These are phyloP conservation scores for Fissipunctia ypsillon DNA, from an alignment of 2,888 invertebrate species.

Conservation along the genomic window DNA sequence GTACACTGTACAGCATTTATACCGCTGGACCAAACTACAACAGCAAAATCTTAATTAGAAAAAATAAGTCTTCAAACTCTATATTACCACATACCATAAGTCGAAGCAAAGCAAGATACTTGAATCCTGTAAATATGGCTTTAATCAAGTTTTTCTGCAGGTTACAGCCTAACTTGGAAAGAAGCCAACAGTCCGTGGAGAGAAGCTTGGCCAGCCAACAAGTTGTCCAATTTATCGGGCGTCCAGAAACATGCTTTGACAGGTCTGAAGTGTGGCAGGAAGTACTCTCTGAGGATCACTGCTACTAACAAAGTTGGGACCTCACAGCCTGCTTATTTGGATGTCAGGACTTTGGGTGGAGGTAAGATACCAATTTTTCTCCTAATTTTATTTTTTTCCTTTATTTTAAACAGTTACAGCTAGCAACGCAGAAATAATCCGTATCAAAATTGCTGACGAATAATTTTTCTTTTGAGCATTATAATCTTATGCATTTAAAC, in stretches of 20 bases:
- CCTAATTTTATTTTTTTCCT: not conserved
- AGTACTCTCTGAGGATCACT: slow-evolving; percentile 94
- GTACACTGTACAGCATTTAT: not conserved
- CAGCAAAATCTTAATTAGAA: not conserved
- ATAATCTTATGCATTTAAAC: not conserved
- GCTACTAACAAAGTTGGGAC: slow-evolving; percentile 96
- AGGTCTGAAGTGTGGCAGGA: slow-evolving; percentile 95
- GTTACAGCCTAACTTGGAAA: slow-evolving; percentile 87
- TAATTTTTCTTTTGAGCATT: not conserved
- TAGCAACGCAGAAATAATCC: not conserved
- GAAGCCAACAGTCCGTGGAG: slow-evolving; percentile 88
- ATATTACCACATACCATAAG: not conserved
- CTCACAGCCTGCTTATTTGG: slow-evolving; percentile 92
- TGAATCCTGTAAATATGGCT: not conserved
- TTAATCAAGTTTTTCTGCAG: not conserved
- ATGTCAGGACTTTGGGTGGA: slow-evolving; percentile 85
- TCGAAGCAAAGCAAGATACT: not conserved
- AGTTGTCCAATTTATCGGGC: slow-evolving; percentile 89
- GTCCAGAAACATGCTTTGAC: slow-evolving; percentile 92
- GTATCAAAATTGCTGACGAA: not conserved
- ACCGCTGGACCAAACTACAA: not conserved
- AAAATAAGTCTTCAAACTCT: not conserved
- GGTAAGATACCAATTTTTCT: not conserved
- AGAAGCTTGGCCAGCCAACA: slow-evolving; percentile 92
- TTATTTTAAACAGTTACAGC: not conserved